A percentile compares a stretch with the other conserved stretches of the same genome.
These are phyloP conservation scores for Bombus picipes DNA, from an alignment of 1,140 invertebrate species.

Conservation along the genomic window DNA sequence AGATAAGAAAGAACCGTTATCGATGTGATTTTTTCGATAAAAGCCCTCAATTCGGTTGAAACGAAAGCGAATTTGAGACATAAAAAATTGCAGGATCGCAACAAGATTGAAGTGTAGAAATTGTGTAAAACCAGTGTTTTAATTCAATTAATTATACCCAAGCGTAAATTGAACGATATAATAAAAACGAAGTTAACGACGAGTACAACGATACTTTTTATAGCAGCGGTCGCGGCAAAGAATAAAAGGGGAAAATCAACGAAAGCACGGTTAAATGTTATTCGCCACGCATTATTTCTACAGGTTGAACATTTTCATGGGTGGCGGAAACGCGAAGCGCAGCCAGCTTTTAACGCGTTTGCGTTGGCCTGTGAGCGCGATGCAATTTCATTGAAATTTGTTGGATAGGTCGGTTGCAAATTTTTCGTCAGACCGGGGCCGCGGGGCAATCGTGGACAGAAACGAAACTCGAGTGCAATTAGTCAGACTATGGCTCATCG, in stretches of 20 bases:
- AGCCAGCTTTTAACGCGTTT: background rate
- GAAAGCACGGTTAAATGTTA: constrained; percentile 7
- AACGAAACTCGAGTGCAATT: constrained; percentile 41
- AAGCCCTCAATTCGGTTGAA: too few relatives aligned
- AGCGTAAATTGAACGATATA: too few relatives aligned
- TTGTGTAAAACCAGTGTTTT: too few relatives aligned
- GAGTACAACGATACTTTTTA: too few relatives aligned
- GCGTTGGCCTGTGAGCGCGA: background rate
- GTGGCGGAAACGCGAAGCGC: background rate
- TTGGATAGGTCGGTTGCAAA: constrained; percentile 30
- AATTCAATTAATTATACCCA: too few relatives aligned
- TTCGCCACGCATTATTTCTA: constrained; percentile 6
- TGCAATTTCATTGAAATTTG: constrained; percentile 44
- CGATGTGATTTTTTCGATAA: too few relatives aligned
- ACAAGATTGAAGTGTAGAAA: too few relatives aligned
- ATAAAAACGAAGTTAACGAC: too few relatives aligned
- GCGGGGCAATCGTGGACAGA: background rate
- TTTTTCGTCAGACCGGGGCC: constrained; percentile 24
- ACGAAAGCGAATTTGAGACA: too few relatives aligned
- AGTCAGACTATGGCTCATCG: constrained; percentile 46
- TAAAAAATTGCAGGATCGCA: too few relatives aligned
- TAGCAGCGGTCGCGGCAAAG: background rate
- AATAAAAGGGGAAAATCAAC: background rate
- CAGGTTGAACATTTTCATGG: constrained; percentile 3
- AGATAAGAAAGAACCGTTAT: too few relatives aligned